Evolutionary conservation across 1,140 invertebrate species (phyloP).

Genomic region (Brachionus koreanus): DNA sequence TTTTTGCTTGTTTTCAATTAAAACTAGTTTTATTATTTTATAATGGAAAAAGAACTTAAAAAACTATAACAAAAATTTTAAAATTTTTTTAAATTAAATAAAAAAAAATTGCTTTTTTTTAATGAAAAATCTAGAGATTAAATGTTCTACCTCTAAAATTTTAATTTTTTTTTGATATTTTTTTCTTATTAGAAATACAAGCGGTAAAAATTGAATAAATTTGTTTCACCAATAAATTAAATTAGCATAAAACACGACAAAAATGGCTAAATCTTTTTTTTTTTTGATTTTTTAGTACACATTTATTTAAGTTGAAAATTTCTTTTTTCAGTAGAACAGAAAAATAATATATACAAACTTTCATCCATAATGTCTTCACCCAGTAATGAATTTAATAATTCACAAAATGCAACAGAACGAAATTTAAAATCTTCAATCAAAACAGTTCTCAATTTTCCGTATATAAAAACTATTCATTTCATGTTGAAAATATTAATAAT

Average conservation of each 20-base stretch:
- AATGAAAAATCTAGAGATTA: no score
- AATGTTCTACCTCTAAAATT: no score
- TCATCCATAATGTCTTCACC: background rate
- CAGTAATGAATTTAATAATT: background rate
- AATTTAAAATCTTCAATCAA: background rate
- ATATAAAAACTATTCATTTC: background rate
- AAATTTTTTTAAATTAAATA: no score
- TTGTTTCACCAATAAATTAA: background rate
- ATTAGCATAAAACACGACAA: background rate
- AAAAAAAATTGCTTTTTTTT: no score
- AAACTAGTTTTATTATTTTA: no score
- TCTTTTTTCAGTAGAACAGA: no score
- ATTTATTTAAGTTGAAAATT: background rate
- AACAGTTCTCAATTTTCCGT: background rate
- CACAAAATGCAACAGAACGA: background rate
- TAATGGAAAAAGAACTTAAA: no score
- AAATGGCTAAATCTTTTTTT: background rate
- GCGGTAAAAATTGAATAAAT: background rate
- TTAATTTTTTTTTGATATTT: background rate
- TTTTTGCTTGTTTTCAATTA: no score
- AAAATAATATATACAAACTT: background rate
- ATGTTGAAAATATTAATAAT: background rate
- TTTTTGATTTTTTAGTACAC: background rate
- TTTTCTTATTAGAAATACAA: background rate
- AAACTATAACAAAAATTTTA: no score